Evolutionary conservation across 2,888 invertebrate species (phyloP).

Genomic region (Byasa hedistus): DNA sequence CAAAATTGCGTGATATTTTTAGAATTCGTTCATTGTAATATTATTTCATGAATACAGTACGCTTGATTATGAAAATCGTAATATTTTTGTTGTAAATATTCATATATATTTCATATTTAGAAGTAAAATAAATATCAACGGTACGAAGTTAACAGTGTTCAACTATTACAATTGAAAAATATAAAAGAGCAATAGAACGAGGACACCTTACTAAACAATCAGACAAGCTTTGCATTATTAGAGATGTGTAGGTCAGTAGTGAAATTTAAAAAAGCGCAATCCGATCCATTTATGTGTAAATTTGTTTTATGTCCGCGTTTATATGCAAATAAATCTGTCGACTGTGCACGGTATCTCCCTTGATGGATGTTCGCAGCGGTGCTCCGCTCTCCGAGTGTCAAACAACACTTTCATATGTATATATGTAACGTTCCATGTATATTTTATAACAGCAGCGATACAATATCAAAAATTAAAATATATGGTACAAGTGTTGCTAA

Average conservation of each 20-base stretch:
- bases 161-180: no score
- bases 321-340: conserved; percentile 27
- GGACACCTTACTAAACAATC: neutral
- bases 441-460: no score
- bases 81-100: no score
- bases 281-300: neutral
- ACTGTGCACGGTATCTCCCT: conserved; percentile 3
- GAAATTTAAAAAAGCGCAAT: neutral
- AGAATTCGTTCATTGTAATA: no score
- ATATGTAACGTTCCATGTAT: neutral
- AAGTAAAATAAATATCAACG: no score
- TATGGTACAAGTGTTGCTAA: neutral
- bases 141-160: no score
- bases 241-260: neutral
- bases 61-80: no score
- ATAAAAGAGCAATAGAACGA: neutral
- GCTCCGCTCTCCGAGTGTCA: neutral
- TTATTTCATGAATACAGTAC: no score
- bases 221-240: neutral
- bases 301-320: conserved; percentile 15
- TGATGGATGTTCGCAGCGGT: conserved; percentile 10
- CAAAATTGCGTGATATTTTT: no score
- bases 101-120: no score
- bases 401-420: neutral
- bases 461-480: no score